Conservation (phyloP, 64 coral and sea anemone species). For the Trachythela sp. region DNA sequence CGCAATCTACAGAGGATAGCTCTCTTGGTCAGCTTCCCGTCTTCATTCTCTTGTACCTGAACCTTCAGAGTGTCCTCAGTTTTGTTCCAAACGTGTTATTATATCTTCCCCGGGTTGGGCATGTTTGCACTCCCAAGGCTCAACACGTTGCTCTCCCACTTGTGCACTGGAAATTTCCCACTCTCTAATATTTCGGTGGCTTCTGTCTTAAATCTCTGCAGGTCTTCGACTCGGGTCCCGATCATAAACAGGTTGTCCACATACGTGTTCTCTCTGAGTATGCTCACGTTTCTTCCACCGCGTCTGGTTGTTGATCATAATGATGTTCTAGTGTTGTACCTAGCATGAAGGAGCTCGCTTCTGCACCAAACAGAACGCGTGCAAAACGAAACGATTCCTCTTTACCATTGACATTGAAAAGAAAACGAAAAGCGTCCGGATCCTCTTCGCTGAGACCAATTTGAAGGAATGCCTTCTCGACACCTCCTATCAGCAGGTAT, state of each 20-base stretch:
- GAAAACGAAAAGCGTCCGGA: not conserved
- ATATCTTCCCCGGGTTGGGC: conserved; percentile 1
- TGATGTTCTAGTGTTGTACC: not conserved
- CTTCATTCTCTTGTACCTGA: not conserved
- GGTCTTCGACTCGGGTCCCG: not conserved
- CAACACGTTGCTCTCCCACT: not conserved
- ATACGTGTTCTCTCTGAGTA: not conserved
- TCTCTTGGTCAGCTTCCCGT: not conserved
- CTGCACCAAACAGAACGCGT: not conserved
- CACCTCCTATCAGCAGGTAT: not conserved
- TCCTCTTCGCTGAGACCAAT: not conserved
- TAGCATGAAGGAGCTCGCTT: not conserved
- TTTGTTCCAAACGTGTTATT: not conserved
- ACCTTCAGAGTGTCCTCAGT: not conserved
- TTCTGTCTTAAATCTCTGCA: not conserved
- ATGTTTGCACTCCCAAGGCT: not conserved
- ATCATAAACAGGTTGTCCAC: not conserved
- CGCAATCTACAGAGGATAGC: not conserved
- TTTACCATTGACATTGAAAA: not conserved
- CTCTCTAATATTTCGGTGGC: not conserved
- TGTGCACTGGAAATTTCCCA: not conserved
- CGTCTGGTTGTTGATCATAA: not conserved
- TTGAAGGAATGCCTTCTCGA: not conserved
- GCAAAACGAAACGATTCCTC: not conserved
- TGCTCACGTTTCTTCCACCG: not conserved